Conservation (phyloP, 2,113 vertebrate genomes). For the Loxodonta africana region DNA sequence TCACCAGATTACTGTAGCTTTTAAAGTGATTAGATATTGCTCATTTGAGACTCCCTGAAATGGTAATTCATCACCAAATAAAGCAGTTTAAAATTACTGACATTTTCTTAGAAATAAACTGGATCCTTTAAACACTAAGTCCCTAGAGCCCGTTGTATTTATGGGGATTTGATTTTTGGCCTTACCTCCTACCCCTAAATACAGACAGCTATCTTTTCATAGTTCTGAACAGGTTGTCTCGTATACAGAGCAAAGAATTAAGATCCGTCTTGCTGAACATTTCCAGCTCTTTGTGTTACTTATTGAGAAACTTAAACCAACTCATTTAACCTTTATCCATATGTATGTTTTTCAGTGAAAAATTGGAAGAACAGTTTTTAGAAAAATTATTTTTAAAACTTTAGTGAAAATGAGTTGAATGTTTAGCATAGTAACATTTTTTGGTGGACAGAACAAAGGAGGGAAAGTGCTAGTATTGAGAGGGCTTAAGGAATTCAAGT, state of each 20-base stretch:
- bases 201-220: background rate
- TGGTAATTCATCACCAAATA: slow-evolving; percentile 42
- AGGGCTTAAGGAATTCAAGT: background rate
- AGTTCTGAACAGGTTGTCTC: background rate
- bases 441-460: background rate
- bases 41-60: slow-evolving; percentile 6
- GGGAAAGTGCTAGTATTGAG: background rate
- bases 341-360: slow-evolving; percentile 41
- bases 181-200: background rate
- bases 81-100: slow-evolving; percentile 24
- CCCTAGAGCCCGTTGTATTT: background rate
- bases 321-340: background rate
- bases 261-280: background rate
- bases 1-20: background rate
- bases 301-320: slow-evolving; percentile 8
- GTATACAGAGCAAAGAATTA: background rate
- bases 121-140: slow-evolving; percentile 10
- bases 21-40: background rate
- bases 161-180: slow-evolving; percentile 12
- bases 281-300: background rate
- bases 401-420: slow-evolving; percentile 30
- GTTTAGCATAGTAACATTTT: background rate
- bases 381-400: slow-evolving; percentile 42
- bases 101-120: slow-evolving; percentile 16
- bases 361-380: slow-evolving; percentile 42